These are phyloP conservation scores for Apodemia zela DNA, from an alignment of 2,888 invertebrate species.

Conservation along the genomic window DNA sequence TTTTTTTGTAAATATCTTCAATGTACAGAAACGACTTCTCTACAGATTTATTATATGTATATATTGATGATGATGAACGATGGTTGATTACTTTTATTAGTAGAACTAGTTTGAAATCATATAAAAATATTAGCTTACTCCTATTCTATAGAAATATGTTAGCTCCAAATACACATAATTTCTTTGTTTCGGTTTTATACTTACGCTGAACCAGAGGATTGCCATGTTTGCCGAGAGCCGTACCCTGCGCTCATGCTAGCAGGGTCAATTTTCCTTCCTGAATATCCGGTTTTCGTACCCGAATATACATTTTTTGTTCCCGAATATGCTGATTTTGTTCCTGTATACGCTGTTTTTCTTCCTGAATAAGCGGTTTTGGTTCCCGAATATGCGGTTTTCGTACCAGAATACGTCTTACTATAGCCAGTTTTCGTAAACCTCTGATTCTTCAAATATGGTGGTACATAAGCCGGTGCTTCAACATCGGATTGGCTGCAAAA, in stretches of 20 bases:
- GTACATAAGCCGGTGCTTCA: conserved; percentile 58
- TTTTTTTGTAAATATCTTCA: too few relatives aligned
- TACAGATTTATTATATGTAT: too few relatives aligned
- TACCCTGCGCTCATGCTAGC: conserved; percentile 38
- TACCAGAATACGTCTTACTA: conserved; percentile 25
- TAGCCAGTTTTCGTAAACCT: conserved; percentile 30
- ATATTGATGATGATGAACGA: too few relatives aligned
- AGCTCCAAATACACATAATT: too few relatives aligned
- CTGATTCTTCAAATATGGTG: conserved; percentile 48
- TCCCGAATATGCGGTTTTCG: conserved; percentile 30
- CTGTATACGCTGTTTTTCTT: conserved; percentile 20
- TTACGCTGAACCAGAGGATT: conserved; percentile 52
- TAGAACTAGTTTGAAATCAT: too few relatives aligned
- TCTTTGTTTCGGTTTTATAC: conserved; percentile 30
- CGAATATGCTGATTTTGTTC: too few relatives aligned
- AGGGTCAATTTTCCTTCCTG: conserved; percentile 33
- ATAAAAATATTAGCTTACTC: too few relatives aligned
- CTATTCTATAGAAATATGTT: too few relatives aligned
- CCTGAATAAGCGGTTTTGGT: conserved; percentile 38
- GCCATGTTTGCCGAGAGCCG: conserved; percentile 50
- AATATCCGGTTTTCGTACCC: conserved; percentile 31
- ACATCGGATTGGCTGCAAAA: conserved; percentile 65
- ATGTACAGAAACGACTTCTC: too few relatives aligned
- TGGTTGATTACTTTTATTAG: too few relatives aligned
- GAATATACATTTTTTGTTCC: too few relatives aligned